Base-by-base conservation (phyloP, 1,140 invertebrate genomes). In the Conopomorpha cramerella region DNA sequence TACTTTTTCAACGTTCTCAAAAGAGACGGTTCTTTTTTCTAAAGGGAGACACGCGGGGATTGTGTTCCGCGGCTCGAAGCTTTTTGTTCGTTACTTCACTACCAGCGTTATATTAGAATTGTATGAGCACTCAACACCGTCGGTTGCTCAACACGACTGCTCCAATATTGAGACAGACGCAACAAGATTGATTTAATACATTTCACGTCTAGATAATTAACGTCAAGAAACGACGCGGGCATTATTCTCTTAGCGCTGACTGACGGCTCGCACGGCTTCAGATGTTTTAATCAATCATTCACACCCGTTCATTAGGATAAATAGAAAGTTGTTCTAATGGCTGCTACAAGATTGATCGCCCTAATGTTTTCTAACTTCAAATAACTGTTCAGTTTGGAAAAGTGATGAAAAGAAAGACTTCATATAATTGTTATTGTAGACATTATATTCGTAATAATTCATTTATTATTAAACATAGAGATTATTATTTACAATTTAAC, bases 391-490 rank as follows among this genome's bases (percentile, higher is more conserved):
- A 38, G 34, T 45, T 36, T 47, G 29, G 25, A 36, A 46, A 44
- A 42, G 28, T 36, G 36, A 57, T 60, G 56, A 46, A 55, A 60
- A 56, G 56, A 46, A 45, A 43, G 35, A 28, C 14, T 37, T 38
- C 46, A n/a, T 47, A 34, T 55, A 38, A 59, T 68, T 66, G 55
- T 45, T 53, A 71, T n/a, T 57, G 57, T 61, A 64, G 57, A 66
- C 70, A 70, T 61, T 71, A 58, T 76, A 76, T 71, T 76, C 72
- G 51, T 64, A 70, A 68, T 70, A 66, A 58, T 61, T 51, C 51
- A 57, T 70, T 63, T 61, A 71, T 54, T 68, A 64, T 66, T 66
- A 62, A 67, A 71, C 64, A 72, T 64, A 67, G 51, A 55, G 44
- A 58, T 55, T 66, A 48, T 59, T 70, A 68, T 74, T 70, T 74